Conservation (phyloP, 2,888 invertebrate species). For the Eristalis tenax region DNA sequence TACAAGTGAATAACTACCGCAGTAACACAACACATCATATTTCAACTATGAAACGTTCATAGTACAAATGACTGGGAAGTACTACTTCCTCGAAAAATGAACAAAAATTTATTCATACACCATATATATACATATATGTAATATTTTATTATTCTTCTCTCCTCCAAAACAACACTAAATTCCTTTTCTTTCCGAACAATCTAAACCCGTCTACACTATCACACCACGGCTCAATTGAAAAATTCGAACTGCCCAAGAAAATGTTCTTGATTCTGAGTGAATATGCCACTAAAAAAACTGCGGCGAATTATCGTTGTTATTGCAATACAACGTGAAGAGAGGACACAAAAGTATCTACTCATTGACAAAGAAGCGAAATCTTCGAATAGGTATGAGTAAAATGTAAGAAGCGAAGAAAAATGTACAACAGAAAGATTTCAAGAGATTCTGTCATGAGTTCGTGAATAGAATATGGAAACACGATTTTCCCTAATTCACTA, state of each 20-base stretch:
- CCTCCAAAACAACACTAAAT: background rate
- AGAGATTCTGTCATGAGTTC: background rate
- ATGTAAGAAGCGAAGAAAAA: conserved; percentile 3
- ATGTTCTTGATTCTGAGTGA: conserved; percentile 55
- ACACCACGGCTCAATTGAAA: conserved; percentile 62
- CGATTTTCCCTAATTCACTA: background rate
- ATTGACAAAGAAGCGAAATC: conserved; percentile 55
- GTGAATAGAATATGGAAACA: background rate
- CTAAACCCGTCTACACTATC: conserved; percentile 50
- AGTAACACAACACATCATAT: conserved; percentile 41
- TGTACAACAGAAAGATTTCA: background rate
- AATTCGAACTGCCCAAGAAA: conserved; percentile 64
- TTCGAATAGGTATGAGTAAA: background rate
- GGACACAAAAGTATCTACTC: conserved; percentile 13
- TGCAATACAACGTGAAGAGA: conserved; percentile 28
- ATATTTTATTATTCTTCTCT: conserved; percentile 2
- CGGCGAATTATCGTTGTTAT: conserved; percentile 52
- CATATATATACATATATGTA: background rate
- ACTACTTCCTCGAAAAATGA: background rate
- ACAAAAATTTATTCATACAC: background rate
- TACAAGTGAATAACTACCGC: conserved; percentile 21
- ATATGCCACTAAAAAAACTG: conserved; percentile 48
- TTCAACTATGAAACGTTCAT: background rate
- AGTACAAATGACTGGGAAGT: background rate
- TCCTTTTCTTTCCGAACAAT: conserved; percentile 42